phyloP scores from a whole-genome alignment of 2,888 invertebrate genomes.

The Scaptomyza cyrtandrae region DNA sequence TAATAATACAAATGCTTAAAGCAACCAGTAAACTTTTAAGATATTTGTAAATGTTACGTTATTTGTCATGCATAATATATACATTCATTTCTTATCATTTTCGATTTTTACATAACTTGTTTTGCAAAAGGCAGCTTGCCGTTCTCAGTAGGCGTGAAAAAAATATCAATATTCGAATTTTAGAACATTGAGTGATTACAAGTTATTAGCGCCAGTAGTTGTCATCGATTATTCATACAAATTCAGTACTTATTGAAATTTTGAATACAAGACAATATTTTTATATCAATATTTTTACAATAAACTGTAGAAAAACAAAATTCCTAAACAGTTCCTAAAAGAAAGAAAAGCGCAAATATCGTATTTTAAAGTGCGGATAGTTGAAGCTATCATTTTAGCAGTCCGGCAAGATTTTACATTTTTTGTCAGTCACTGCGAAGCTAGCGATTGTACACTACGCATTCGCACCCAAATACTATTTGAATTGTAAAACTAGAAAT shows the following conservation, averaged over 20 bases:
- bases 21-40: neutral
- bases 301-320: neutral
- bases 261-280: neutral
- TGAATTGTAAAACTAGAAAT: neutral
- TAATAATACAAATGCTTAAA: neutral
- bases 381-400: neutral
- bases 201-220: neutral
- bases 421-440: constrained; percentile 7
- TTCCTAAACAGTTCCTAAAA: neutral
- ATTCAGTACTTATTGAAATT: neutral
- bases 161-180: neutral
- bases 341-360: neutral
- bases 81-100: neutral
- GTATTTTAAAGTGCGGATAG: too few relatives aligned
- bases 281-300: too few relatives aligned
- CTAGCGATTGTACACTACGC: constrained; percentile 17
- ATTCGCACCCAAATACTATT: constrained; percentile 4
- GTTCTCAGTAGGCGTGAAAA: neutral
- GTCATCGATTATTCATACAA: neutral
- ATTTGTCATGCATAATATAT: neutral
- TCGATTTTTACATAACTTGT: neutral
- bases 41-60: neutral
- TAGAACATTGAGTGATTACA: neutral
- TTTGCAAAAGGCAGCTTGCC: neutral
- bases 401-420: constrained; percentile 25